Percentiles rank a stretch among this genome's conserved stretches.
Conservation (phyloP, 2,888 invertebrate species). For the Trachelus troglodyta region DNA sequence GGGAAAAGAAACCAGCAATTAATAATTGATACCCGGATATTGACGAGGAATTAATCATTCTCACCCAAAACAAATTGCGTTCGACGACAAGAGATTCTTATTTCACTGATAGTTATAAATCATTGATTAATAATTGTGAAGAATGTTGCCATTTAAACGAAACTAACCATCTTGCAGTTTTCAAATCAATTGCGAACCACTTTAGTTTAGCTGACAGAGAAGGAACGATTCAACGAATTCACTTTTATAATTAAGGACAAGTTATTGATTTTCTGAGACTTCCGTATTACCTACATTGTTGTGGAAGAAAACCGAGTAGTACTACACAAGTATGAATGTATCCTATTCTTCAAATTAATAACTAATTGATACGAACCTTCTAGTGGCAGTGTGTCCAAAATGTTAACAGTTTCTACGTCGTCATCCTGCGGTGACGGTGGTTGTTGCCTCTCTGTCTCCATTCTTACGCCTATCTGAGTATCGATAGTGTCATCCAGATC, state of each 20-base stretch:
- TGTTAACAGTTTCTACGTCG: constrained; percentile 60
- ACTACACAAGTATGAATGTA: constrained; percentile 3
- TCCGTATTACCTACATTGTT: background rate
- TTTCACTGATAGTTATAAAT: background rate
- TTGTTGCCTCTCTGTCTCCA: constrained; percentile 53
- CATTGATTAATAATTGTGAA: background rate
- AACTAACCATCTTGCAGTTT: background rate
- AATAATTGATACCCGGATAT: background rate
- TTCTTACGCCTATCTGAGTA: constrained; percentile 60
- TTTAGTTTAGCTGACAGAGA: background rate
- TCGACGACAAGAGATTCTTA: background rate
- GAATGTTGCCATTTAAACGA: background rate
- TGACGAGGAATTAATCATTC: background rate
- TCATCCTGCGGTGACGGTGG: constrained; percentile 49
- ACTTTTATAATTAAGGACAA: background rate
- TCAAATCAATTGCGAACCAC: too few relatives aligned
- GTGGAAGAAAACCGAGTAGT: constrained; percentile 1
- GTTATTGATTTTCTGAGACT: background rate
- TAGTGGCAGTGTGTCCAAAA: constrained; percentile 61
- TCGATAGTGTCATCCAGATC: constrained; percentile 64
- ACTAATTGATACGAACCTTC: constrained; percentile 43
- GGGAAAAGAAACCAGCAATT: too few relatives aligned
- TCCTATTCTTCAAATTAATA: background rate
- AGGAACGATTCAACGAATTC: background rate
- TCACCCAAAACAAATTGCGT: background rate